Evolutionary conservation across 92 coral and sea anemone species (phyloP).

Genomic region (Heteractis magnifica): DNA sequence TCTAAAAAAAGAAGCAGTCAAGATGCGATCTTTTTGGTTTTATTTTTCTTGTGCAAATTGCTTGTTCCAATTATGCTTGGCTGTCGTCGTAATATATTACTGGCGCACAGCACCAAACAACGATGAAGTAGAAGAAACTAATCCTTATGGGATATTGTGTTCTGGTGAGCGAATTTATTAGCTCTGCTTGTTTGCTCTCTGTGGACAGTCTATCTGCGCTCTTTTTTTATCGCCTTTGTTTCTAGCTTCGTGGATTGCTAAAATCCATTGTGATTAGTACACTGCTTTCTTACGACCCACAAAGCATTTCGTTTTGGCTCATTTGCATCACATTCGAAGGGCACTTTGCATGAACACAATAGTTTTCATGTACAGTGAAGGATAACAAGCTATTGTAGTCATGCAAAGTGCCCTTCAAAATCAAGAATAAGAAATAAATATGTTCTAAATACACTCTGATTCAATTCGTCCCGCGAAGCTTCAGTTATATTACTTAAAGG

Average conservation of each 20-base stretch:
- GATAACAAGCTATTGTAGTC: too few relatives aligned
- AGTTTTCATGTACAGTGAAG: too few relatives aligned
- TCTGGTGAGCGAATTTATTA: constrained; percentile 7
- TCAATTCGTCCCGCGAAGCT: too few relatives aligned
- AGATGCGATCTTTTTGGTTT: constrained; percentile 3
- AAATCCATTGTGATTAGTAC: too few relatives aligned
- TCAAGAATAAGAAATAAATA: too few relatives aligned
- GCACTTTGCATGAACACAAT: too few relatives aligned
- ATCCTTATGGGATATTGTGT: background rate
- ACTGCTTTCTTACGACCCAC: too few relatives aligned
- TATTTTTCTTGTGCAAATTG: constrained; percentile 2
- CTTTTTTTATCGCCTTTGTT: background rate
- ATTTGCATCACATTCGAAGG: too few relatives aligned
- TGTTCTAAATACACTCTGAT: too few relatives aligned
- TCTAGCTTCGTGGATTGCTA: background rate
- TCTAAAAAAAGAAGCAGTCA: background rate
- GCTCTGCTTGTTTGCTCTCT: background rate
- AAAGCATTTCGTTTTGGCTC: too few relatives aligned
- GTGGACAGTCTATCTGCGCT: background rate
- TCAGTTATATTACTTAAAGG: too few relatives aligned
- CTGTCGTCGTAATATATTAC: constrained; percentile 3
- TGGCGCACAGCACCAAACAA: background rate
- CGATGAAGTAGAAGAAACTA: background rate
- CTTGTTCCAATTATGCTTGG: background rate
- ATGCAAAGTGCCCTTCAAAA: too few relatives aligned